Percentiles rank a stretch among this genome's conserved stretches.
These are phyloP conservation scores for Glaucidium brasilianum DNA, from an alignment of 2,113 vertebrate species.

Conservation along the genomic window DNA sequence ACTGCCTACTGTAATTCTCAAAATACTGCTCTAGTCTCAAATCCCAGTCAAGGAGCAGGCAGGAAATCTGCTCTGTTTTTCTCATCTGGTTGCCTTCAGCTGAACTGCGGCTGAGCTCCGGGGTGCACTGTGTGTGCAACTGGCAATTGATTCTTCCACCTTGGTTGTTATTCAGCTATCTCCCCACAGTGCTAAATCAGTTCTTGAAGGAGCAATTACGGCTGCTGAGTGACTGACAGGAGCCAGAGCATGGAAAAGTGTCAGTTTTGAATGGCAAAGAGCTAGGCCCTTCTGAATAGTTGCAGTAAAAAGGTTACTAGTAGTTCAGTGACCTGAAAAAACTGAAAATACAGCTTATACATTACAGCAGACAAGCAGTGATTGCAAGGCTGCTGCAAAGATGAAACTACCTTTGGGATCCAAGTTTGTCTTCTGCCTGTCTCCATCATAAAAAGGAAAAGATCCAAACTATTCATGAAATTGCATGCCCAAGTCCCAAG, in stretches of 20 bases:
- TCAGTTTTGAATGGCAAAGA: not conserved
- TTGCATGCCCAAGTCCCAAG: not conserved
- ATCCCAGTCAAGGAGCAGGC: not conserved
- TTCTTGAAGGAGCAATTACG: not conserved
- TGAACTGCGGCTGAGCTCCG: not conserved
- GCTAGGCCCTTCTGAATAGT: not conserved
- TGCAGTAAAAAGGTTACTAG: not conserved
- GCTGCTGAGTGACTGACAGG: not conserved
- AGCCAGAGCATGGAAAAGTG: not conserved
- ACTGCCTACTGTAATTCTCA: not conserved
- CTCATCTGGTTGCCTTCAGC: not conserved
- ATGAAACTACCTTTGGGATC: not conserved
- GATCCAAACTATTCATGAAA: not conserved
- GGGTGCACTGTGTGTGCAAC: not conserved
- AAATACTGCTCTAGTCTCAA: not conserved
- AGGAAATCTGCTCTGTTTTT: not conserved
- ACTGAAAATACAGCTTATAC: not conserved
- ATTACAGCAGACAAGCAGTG: not conserved
- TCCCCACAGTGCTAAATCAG: not conserved
- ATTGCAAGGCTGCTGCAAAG: not conserved
- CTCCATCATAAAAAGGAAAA: not conserved
- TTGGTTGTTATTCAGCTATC: not conserved
- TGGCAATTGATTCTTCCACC: not conserved
- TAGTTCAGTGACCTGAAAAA: not conserved
- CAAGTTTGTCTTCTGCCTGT: not conserved